Base-by-base conservation (phyloP, 2,888 invertebrate genomes). In the Cryptus armator region DNA sequence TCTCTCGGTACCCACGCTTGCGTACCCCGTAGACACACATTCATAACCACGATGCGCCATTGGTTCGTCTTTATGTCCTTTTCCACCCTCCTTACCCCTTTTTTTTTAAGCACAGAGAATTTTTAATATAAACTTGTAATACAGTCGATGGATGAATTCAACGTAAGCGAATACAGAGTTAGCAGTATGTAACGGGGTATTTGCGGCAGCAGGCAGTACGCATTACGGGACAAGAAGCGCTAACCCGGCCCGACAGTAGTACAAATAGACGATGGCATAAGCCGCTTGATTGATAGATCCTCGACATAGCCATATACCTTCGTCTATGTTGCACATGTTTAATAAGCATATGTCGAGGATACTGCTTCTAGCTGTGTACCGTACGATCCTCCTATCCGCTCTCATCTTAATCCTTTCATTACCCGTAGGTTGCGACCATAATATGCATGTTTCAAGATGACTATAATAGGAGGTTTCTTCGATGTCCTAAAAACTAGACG, bases 341-440 rank as follows among this genome's bases (percentile, higher is more conserved):
- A 78, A 79, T 80, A 72, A 80, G 44, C 56, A 66, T 72, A 67
- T 53, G 56, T 44, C 56, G 32, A 56, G 72, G 64, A 71, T 48
- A 44, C 37, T n/a, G 19, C 16, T 59, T 10, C 16, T 48, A 70
- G 59, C 16, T 24, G 24, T 59, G 12, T 16, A 19, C 3, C 9
- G 9, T 1, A n/a, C 64, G 64, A 43, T 7, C 32, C 43, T 70
- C 19, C 37, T 59, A 19, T 37, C 14, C 19, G 10, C 37, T 62
- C 16, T 53, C 12, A 43, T 72, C 16, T 43, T n/a, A 10, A 32
- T 43, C 3, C 24, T 77, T 59, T 19, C 37, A 46, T 64, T 62
- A 9, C 46, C 14, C 24, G 14, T 43, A 19, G 4, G 10, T 46
- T 12, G 19, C 12, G 16, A 24, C 29, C 1, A 12, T 59, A 14